These are phyloP conservation scores for Tachypleus tridentatus DNA, from an alignment of 1,140 invertebrate genomes.

Conservation along the genomic window DNA sequence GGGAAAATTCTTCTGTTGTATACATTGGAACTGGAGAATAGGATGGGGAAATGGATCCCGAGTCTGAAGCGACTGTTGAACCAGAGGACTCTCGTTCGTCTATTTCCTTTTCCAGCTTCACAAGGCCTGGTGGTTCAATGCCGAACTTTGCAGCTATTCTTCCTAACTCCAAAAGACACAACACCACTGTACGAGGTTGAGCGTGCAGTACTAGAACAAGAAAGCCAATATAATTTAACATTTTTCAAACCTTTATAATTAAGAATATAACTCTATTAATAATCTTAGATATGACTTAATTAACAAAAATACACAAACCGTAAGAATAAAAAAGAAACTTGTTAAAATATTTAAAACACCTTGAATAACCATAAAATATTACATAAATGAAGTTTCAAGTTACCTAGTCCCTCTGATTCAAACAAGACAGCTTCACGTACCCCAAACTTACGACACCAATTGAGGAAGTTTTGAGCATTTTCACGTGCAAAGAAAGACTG, in stretches of 20 bases:
- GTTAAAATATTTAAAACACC: too few species aligned
- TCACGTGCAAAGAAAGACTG: slow-evolving; percentile 76
- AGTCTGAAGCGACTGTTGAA: too few species aligned
- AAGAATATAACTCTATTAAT: too few species aligned
- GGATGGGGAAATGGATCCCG: too few species aligned
- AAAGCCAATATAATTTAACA: not conserved
- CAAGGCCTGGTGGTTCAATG: slow-evolving; percentile 69
- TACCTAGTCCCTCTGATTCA: slow-evolving; percentile 58
- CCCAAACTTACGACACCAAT: slow-evolving; percentile 72
- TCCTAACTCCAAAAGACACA: slow-evolving; percentile 78
- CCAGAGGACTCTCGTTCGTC: slow-evolving; percentile 40
- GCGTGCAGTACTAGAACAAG: slow-evolving; percentile 53
- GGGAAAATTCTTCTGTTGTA: too few species aligned
- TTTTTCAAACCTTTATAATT: too few species aligned
- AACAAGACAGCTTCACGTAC: slow-evolving; percentile 82
- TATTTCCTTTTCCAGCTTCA: slow-evolving; percentile 80
- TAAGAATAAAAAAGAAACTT: too few species aligned
- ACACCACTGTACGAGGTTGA: slow-evolving; percentile 61
- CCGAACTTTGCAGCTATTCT: slow-evolving; percentile 61
- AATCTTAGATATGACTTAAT: too few species aligned
- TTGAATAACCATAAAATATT: too few species aligned
- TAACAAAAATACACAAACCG: too few species aligned
- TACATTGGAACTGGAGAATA: too few species aligned
- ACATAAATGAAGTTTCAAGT: too few species aligned
- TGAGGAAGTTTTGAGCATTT: slow-evolving; percentile 85